Base-by-base conservation (phyloP, 1,140 invertebrate genomes). In the Teleogryllus occipitalis region DNA sequence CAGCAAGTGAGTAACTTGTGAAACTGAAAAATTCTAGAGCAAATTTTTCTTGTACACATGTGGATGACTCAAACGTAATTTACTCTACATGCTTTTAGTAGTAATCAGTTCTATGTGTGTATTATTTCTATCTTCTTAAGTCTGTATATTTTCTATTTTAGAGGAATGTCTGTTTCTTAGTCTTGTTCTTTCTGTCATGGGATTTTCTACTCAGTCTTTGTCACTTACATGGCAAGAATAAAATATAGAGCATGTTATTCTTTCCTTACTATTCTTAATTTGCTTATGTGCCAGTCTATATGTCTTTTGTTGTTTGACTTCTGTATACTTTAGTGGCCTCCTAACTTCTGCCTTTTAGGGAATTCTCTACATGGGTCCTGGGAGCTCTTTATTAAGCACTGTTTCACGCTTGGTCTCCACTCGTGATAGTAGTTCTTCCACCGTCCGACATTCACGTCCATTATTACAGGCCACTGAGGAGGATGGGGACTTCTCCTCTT, bases 381-480 rank as follows among this genome's bases (percentile, higher is more conserved):
- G 78, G 39, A 22, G 78, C 47, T 74, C 78, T 46, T 72, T 49
- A 7, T 39, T 89, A 0, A 86, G 86, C 49, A 89, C 89, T 7
- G 88, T 89, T 7, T 89, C 88, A 1, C 84, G 87, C 47, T 78
- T 87, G n/a, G 87, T 87, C 14, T 86, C 87, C 0, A 86, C 86
- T 0, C 82, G 86, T 6, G 86, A 87, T 27, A 86, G 86, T 18
- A 82, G 85, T 48, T 77, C 76, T 47, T 46, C 74, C 46, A 75
- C 27, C 47, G 54, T 65, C 54, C 46, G 54, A 14, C 78, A 79
- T 46, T 79, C 73, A 18, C 48, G 78, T 75, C 72, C 78, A 47
- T 72, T 79, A 10, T 22, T 79, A 47, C 73, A 79, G 46, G 21
- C 47, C 46, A 49, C 46, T 74, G 78, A 79, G 4, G 78, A 79